Evolutionary conservation across 2,113 vertebrate genomes (phyloP).

Genomic region (Octodon degus): DNA sequence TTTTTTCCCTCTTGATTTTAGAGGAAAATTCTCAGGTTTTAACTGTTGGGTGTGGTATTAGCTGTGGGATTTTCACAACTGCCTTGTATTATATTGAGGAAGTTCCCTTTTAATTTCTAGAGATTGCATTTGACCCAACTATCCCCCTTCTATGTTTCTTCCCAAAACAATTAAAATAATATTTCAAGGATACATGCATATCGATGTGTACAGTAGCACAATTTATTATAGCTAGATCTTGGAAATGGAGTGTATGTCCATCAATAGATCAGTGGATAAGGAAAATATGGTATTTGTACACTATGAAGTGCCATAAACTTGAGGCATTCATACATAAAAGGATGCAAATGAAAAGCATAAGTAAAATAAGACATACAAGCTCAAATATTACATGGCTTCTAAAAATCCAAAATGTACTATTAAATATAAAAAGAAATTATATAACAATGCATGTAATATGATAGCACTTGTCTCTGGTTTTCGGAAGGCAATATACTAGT

Average conservation of each 20-base stretch:
- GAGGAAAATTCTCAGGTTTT: neutral
- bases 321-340: too few species aligned
- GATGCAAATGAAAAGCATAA: neutral
- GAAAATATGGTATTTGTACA: neutral
- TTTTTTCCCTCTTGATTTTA: neutral
- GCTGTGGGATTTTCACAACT: slow-evolving; percentile 10
- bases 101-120: neutral
- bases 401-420: neutral
- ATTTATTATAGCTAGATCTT: neutral
- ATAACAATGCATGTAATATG: neutral
- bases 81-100: neutral
- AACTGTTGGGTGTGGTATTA: neutral
- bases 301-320: too few species aligned
- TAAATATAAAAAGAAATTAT: neutral
- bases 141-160: too few species aligned
- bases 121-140: too few species aligned
- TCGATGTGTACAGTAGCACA: neutral
- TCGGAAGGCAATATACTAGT: neutral
- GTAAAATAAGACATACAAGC: neutral
- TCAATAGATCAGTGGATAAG: neutral
- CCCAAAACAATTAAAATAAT: too few species aligned
- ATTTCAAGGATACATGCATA: neutral
- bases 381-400: neutral
- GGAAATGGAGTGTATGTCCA: neutral
- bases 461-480: neutral